Conservation (phyloP, 2,888 invertebrate species). For the Platycheirus rosarum region DNA sequence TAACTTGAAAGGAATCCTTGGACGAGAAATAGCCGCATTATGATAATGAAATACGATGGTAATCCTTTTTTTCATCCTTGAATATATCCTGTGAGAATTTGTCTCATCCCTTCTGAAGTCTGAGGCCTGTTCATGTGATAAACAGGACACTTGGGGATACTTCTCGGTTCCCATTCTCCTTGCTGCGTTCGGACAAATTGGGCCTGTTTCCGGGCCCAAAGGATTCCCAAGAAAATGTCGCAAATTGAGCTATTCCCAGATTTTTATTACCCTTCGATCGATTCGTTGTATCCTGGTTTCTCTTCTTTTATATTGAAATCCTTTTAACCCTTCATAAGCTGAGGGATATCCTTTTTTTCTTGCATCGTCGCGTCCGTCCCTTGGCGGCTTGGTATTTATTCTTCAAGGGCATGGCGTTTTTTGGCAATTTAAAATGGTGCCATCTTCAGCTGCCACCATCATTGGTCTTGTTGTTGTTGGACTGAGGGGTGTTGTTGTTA, state of each 20-base stretch:
- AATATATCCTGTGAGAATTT: constrained; percentile 56
- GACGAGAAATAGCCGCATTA: constrained; percentile 48
- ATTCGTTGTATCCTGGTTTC: constrained; percentile 63
- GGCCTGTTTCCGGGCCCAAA: constrained; percentile 55
- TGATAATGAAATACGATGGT: constrained; percentile 73
- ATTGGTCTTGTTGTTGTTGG: constrained; percentile 53
- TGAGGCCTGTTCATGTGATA: constrained; percentile 67
- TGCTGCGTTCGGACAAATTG: constrained; percentile 57
- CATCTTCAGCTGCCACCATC: constrained; percentile 46
- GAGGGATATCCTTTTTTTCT: constrained; percentile 63
- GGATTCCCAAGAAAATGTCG: constrained; percentile 61
- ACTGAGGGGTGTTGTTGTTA: constrained; percentile 59
- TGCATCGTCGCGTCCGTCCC: neutral
- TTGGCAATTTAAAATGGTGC: constrained; percentile 65
- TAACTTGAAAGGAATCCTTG: constrained; percentile 36
- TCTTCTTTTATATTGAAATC: constrained; percentile 67
- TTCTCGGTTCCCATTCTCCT: constrained; percentile 1
- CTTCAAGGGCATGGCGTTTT: constrained; percentile 30
- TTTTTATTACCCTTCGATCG: constrained; percentile 72
- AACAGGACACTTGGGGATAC: constrained; percentile 67
- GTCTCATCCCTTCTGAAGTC: neutral
- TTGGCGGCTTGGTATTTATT: constrained; percentile 15
- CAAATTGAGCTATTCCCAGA: constrained; percentile 74
- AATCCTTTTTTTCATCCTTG: constrained; percentile 62
- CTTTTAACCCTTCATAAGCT: constrained; percentile 73